Base-by-base conservation (phyloP, 2,888 invertebrate genomes). In the Habrosyne pyritoides region DNA sequence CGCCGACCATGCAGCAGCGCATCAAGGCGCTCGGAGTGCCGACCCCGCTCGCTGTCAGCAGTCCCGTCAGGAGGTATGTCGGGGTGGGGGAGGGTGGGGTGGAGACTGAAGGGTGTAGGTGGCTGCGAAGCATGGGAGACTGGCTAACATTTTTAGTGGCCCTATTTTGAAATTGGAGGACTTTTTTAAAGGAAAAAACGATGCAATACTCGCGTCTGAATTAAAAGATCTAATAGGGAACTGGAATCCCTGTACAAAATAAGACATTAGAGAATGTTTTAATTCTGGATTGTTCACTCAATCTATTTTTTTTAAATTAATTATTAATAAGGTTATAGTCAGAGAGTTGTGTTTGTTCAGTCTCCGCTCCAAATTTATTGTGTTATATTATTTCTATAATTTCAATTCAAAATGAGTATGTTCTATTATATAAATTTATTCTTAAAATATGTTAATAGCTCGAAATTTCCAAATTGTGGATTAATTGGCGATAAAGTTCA, bases 11-110 rank as follows among this genome's bases (percentile, higher is more conserved):
- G 96, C 97, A 97, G 86, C 97, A 97, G 89, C 94, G 98, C 78
- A 97, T 98, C 79, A 97, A 97, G 87, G 97, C 97, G 59, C 94
- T 98, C 57, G 98, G 98, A 53, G 97, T 98, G 69, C 97, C 98
- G 58, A 98, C 98, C 63, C 97, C 98, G 42, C 93, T 98, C 55
- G 96, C 97, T 8, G 94, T 97, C 93, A 96, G 95, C 92, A 97
- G 97, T 91, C 97, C 97, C 59, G 96, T 97, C 72, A 93, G 97
- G 93, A 97, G 97, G 97, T 97, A 94, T 59, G 79, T 73, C 6
- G 8, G 5, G 0, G n/a, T 1, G 10, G n/a, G 5, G 33, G n/a
- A 33, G 5, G n/a, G n/a, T 8, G 33, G 33, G 33, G 33, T 33
- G 33, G 33, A 33, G 33, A 33, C 33, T 33, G 33, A 33, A 33